Conservation (phyloP, 2,797 vertebrate genomes). For the Coilia nasus region DNA sequence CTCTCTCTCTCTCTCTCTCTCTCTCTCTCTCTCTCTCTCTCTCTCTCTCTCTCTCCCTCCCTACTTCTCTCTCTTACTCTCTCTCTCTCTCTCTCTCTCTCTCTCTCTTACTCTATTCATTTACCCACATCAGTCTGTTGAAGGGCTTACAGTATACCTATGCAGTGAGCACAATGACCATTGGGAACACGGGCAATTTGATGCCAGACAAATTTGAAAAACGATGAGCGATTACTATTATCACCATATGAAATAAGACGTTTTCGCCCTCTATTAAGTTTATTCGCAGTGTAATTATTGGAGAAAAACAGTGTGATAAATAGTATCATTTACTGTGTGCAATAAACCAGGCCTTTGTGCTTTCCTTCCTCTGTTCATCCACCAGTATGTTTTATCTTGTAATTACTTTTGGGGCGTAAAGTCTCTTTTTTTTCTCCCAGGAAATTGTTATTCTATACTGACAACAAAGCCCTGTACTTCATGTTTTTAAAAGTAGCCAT, state of each 20-base stretch:
- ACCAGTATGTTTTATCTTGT: slow-evolving; percentile 14
- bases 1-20: neutral
- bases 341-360: slow-evolving; percentile 7
- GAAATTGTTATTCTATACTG: neutral
- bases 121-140: neutral
- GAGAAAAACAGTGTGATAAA: slow-evolving; percentile 21
- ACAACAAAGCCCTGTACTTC: neutral
- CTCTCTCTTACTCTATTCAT: neutral
- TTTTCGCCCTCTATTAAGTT: slow-evolving; percentile 20
- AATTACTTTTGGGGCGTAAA: slow-evolving; percentile 19
- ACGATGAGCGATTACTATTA: slow-evolving; percentile 19
- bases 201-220: neutral
- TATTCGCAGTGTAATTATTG: slow-evolving; percentile 16
- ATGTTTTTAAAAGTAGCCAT: slow-evolving; percentile 6
- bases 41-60: neutral
- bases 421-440: neutral
- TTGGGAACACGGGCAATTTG: neutral
- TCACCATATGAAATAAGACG: slow-evolving; percentile 21
- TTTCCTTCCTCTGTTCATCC: slow-evolving; percentile 16
- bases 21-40: neutral
- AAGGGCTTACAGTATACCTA: neutral
- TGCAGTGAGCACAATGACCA: neutral
- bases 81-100: neutral
- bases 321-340: slow-evolving; percentile 21
- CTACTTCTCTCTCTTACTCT: neutral